These are phyloP conservation scores for Aporophyla lueneburgensis DNA, from an alignment of 2,888 invertebrate species.

Conservation along the genomic window DNA sequence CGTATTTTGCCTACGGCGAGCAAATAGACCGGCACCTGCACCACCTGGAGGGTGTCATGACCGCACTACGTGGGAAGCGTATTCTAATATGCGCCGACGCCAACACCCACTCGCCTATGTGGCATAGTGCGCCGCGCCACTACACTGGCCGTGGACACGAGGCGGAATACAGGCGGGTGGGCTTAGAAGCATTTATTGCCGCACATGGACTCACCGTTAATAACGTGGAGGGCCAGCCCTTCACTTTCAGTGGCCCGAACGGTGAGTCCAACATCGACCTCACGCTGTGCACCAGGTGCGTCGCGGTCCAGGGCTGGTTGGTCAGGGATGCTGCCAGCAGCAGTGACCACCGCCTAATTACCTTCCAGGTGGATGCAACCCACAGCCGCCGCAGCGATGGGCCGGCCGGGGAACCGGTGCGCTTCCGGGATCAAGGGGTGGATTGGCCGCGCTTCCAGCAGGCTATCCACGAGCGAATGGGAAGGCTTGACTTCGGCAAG, in stretches of 20 bases:
- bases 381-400: too few species aligned
- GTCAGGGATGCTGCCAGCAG: constrained; percentile 15
- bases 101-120: constrained; percentile 69
- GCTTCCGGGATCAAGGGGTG: constrained; percentile 13
- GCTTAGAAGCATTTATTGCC: neutral
- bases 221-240: constrained; percentile 1
- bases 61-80: neutral
- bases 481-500: neutral
- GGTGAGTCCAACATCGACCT: constrained; percentile 66
- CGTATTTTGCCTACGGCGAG: constrained; percentile 22
- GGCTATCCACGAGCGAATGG: constrained; percentile 5
- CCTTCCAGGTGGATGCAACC: neutral
- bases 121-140: constrained; percentile 55
- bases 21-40: constrained; percentile 2
- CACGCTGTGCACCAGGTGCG: constrained; percentile 47
- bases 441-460: constrained; percentile 21
- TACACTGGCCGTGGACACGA: constrained; percentile 55
- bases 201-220: neutral
- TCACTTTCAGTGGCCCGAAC: constrained; percentile 51
- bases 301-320: constrained; percentile 14
- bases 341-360: constrained; percentile 60
- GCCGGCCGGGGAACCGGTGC: constrained; percentile 2
- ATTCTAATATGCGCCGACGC: constrained; percentile 55
- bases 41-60: constrained; percentile 52
- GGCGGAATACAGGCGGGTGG: neutral